phyloP scores from a whole-genome alignment of 2,113 vertebrate species.

The Mus musculus region DNA sequence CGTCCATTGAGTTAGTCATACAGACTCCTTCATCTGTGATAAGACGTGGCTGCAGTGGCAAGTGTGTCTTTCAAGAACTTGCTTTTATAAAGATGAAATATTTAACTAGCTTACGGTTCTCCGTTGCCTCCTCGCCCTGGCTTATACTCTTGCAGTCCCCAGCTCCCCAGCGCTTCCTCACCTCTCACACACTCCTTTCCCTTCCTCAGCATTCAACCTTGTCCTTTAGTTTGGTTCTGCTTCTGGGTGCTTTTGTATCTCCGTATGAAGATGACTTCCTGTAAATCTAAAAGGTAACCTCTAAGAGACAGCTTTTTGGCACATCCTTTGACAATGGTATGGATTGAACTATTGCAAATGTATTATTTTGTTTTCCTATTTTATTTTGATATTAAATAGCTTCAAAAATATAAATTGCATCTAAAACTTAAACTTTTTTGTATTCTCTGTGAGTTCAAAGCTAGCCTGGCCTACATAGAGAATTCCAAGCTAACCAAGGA shows the following conservation, averaged over 20 bases:
- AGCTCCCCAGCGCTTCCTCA: neutral
- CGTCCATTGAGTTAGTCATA: neutral
- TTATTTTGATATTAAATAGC: neutral
- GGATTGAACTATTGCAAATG: neutral
- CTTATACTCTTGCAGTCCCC: neutral
- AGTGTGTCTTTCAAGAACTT: conserved; percentile 5
- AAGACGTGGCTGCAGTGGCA: neutral
- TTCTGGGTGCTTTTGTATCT: neutral
- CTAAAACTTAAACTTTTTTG: neutral
- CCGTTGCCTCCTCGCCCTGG: neutral
- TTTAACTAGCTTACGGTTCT: neutral
- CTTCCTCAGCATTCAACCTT: neutral
- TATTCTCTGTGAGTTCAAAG: neutral
- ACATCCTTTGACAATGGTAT: neutral
- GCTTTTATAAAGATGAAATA: neutral
- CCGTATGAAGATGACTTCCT: conserved; percentile 20
- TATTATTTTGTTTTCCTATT: conserved; percentile 8
- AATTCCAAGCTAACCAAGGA: neutral
- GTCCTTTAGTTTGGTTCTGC: neutral
- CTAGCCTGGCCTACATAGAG: neutral
- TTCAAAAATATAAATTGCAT: neutral
- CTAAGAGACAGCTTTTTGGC: neutral
- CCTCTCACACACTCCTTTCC: neutral
- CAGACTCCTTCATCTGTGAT: neutral
- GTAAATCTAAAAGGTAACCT: neutral